phyloP scores from a whole-genome alignment of 2,797 vertebrate species.

The Pseudochirops corinnae region DNA sequence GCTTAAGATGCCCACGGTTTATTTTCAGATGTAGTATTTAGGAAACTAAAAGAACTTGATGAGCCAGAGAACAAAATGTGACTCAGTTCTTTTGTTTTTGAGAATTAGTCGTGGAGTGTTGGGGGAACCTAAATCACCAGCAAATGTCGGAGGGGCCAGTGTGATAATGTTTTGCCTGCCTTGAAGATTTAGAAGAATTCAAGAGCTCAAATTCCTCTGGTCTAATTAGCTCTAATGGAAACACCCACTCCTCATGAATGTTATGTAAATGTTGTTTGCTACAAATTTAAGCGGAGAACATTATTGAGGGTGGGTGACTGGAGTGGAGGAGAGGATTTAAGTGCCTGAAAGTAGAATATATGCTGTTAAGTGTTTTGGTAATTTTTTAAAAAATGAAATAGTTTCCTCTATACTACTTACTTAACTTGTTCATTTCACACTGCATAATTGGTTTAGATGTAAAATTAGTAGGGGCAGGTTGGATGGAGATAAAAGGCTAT shows the following conservation, averaged over 20 bases:
- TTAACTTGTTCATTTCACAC: background rate
- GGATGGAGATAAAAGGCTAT: background rate
- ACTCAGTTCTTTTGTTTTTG: background rate
- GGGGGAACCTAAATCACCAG: background rate
- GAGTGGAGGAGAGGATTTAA: background rate
- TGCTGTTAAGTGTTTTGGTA: background rate
- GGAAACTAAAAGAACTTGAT: background rate
- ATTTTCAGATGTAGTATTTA: background rate
- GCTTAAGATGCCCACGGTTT: background rate
- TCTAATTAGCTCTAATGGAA: background rate
- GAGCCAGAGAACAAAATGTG: background rate
- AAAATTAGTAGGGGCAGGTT: background rate
- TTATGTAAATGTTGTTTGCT: background rate
- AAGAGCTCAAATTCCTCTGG: background rate
- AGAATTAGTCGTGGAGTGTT: background rate
- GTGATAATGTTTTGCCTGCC: background rate
- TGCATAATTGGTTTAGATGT: background rate
- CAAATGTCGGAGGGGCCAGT: background rate
- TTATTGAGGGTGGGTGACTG: background rate
- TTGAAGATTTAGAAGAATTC: background rate
- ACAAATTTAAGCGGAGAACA: background rate
- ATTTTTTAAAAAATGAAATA: background rate
- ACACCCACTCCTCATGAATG: background rate
- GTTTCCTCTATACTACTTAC: background rate
- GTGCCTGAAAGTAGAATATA: background rate